Percentiles rank a stretch among this genome's conserved stretches.
Evolutionary conservation across 2,113 vertebrate genomes (phyloP).

Genomic region (Nothocercus julius): DNA sequence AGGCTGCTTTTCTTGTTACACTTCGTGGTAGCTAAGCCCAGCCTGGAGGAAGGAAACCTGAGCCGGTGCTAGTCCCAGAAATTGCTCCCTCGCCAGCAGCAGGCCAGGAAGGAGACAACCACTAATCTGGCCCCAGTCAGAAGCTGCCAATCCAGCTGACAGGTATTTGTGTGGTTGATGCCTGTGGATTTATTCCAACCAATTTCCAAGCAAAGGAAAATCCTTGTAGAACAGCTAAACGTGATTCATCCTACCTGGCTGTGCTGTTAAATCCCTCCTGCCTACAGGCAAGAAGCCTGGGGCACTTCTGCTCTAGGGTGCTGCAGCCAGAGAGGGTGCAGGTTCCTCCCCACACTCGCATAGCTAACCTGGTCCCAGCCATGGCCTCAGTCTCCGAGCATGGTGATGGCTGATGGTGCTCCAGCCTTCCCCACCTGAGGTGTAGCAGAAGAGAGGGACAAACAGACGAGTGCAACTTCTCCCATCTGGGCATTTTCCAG

Average conservation of each 20-base stretch:
- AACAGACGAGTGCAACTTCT: accelerated
- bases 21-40: not conserved
- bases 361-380: not conserved
- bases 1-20: not conserved
- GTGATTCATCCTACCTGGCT: not conserved
- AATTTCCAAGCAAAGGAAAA: not conserved
- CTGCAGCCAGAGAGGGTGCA: not conserved
- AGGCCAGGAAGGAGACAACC: not conserved
- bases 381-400: not conserved
- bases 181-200: not conserved
- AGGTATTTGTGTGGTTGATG: not conserved
- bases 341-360: accelerated
- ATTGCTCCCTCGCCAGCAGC: not conserved
- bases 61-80: not conserved
- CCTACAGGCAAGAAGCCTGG: not conserved
- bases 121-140: not conserved
- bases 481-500: not conserved
- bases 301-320: not conserved
- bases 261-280: accelerated
- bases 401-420: not conserved
- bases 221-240: not conserved
- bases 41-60: not conserved
- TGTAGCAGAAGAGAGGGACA: not conserved
- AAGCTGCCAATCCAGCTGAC: not conserved
- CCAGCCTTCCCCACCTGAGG: not conserved